A percentile compares a stretch with the other conserved stretches of the same genome.
phyloP scores from a whole-genome alignment of 2,113 vertebrate genomes.

The Laticauda laticaudata region DNA sequence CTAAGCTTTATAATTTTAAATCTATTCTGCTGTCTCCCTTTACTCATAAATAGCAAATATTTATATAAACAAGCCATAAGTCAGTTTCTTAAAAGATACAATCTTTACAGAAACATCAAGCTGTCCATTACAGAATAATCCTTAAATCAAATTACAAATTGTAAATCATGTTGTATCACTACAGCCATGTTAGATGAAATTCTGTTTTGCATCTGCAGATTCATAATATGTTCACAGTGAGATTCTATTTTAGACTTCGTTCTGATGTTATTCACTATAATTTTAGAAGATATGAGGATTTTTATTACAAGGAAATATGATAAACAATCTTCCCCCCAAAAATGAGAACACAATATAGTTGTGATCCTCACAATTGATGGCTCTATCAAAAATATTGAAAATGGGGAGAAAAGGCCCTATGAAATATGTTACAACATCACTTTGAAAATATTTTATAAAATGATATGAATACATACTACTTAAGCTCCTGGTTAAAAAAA shows the following conservation, averaged over 20 bases:
- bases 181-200: not conserved
- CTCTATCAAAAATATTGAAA: not conserved
- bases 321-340: not conserved
- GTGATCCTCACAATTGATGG: not conserved
- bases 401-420: not conserved
- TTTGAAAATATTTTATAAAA: not conserved
- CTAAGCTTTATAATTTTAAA: not conserved
- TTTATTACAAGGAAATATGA: not conserved
- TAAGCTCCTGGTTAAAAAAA: not conserved
- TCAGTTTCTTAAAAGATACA: not conserved
- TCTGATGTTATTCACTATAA: not conserved
- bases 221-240: not conserved
- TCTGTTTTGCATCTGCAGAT: not conserved
- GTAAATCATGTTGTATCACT: not conserved
- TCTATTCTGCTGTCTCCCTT: not conserved
- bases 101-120: not conserved
- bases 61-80: not conserved
- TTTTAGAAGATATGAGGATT: not conserved
- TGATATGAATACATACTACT: not conserved
- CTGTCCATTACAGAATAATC: not conserved
- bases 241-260: not conserved
- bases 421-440: not conserved
- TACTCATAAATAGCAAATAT: not conserved
- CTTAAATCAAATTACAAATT: not conserved
- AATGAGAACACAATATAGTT: not conserved